Evolutionary conservation across 1,140 invertebrate species (phyloP), one percentile per base, ranked within the genome.

Genomic region (Pinna nobilis): DNA sequence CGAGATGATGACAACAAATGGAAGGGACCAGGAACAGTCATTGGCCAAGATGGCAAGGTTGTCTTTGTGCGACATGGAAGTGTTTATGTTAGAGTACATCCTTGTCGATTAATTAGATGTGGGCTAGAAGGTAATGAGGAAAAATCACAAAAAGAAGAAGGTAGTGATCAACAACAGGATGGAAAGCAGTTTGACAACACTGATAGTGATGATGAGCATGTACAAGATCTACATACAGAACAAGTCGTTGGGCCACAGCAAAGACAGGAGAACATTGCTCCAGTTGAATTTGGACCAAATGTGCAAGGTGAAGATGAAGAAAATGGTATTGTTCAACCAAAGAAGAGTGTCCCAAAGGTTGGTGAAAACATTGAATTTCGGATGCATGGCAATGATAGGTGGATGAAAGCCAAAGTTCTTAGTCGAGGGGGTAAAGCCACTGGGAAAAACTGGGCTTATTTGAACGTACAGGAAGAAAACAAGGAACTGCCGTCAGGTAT

Each of bases 11-110:
- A 44, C 32, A 47, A 61, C 47, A 66, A 59, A 51, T 78, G 65
- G 77, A 35, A 71, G 30, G 70, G 70, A 28, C 73, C 76, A 0
- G 61, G 75, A 35, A 77, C 69, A 66, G 75, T 77, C 0, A 39
- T 73, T 15, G 72, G 68, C 23, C 74, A 79, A 69, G 74, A 80
- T 51, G 70, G 78, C 13, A 80, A 77, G 68, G 68, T 79, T 18
- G 70, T 77, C 6, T 80, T 80, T 74, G 79, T 77, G 4, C 65
- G 67, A 53, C 67, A 80, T 60, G 75, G 78, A 33, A 57, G 71
- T n/a, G 50, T 37, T 18, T 63, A 37, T 55, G 71, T 75, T 28
- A n/a, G 70, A 47, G 75, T 75, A 0, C 67, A 78, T 64, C 33
- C 59, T 33, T 49, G 41, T 60, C 1, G 41, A 23, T 30, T 60